A percentile compares a stretch with the other conserved stretches of the same genome.
phyloP scores from a whole-genome alignment of 1,140 invertebrate genomes.

The Sminthurinus signatus region DNA sequence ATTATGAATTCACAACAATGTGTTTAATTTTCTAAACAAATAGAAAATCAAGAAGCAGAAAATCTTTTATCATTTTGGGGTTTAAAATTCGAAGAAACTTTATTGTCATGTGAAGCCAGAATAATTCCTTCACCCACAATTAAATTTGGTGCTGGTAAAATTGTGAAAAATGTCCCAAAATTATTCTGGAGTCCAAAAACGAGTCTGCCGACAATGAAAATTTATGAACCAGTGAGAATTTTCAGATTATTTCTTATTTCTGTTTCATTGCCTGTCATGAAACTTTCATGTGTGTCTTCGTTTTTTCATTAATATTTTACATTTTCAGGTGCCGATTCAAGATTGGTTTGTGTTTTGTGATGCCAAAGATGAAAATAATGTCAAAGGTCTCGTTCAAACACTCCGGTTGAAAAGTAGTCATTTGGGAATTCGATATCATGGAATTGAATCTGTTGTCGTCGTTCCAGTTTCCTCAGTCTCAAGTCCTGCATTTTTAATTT shows the following conservation, averaged over 20 bases:
- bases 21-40: too few species aligned
- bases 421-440: too few species aligned
- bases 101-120: neutral
- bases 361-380: neutral
- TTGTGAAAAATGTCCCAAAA: neutral
- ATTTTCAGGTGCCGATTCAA: neutral
- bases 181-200: neutral
- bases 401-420: too few species aligned
- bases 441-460: too few species aligned
- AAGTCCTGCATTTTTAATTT: neutral
- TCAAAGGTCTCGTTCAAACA: too few species aligned
- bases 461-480: neutral
- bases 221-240: neutral
- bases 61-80: neutral
- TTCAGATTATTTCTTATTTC: too few species aligned
- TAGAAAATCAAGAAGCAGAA: too few species aligned
- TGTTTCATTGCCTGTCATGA: neutral
- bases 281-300: neutral
- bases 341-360: neutral
- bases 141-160: neutral
- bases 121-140: neutral
- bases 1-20: too few species aligned
- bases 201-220: neutral
- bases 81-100: neutral
- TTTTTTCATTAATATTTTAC: neutral